Base-by-base conservation (phyloP, 37 sponge, comb jelly and placozoan genomes). In the Tethya wilhelma region DNA sequence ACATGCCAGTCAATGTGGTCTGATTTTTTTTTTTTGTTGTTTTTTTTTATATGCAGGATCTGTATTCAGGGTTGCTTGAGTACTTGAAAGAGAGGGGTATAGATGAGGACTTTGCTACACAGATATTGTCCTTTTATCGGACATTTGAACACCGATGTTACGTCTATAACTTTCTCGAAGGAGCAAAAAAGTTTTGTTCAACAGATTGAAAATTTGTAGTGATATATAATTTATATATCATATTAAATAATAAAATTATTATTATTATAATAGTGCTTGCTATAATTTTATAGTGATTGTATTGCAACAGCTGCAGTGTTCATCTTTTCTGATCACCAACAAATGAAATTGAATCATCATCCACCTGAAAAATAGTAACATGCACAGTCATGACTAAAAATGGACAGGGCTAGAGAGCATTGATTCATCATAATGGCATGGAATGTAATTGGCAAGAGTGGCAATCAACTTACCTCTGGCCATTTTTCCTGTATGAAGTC, bases 401-500 rank as follows among this genome's bases (percentile, higher is more conserved):
- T n/a, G n/a, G n/a, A n/a, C n/a, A n/a, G n/a, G n/a, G n/a, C n/a
- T n/a, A n/a, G n/a, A n/a, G n/a, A n/a, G n/a, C n/a, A n/a, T n/a
- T n/a, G n/a, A n/a, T n/a, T n/a, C n/a, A n/a, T n/a, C n/a, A n/a
- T n/a, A n/a, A n/a, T n/a, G n/a, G n/a, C 17, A 20, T 20, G 55
- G 55, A 11, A 49, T 49, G n/a, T n/a, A n/a, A n/a, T n/a, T n/a
- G n/a, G n/a, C n/a, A n/a, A n/a, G n/a, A n/a, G n/a, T n/a, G n/a
- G 34, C 40, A 37, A 31, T 34, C 39, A 2, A 82, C 76, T 65
- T 70, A 89, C 95, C 90, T 97, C 92, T 28, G 97, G 97, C 92
- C 92, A 97, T 17, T 85, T 82, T 31, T 91, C 81, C 44, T 65
- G 87, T 22, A 97, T 84, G 75, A 84, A 94, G 43, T 89, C 90